phyloP scores from a whole-genome alignment of 2,888 invertebrate species.

The Listrodromus nycthemerus region DNA sequence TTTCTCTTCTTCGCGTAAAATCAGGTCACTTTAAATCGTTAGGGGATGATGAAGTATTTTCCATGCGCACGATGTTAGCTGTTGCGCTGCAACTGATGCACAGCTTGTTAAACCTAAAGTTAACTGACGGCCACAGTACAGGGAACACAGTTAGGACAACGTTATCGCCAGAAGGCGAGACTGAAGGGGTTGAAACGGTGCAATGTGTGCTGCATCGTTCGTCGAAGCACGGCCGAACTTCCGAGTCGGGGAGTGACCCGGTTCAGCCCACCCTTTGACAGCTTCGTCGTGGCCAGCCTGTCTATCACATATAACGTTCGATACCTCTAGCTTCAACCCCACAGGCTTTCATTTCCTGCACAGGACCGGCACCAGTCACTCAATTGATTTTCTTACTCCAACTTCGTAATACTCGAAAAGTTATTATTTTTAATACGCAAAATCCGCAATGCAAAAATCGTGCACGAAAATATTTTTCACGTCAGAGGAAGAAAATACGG shows the following conservation, averaged over 20 bases:
- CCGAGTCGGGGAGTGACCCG: background rate
- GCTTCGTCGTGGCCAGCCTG: slow-evolving; percentile 9
- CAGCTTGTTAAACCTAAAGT: slow-evolving; percentile 5
- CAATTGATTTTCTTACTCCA: background rate
- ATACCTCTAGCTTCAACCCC: background rate
- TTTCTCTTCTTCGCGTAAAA: background rate
- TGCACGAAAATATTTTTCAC: background rate
- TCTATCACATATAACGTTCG: background rate
- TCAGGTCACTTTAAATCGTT: slow-evolving; percentile 1
- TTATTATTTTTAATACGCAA: no score
- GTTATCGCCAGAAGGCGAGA: slow-evolving; percentile 4
- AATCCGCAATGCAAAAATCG: no score
- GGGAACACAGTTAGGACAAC: background rate
- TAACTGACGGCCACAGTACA: slow-evolving; percentile 5
- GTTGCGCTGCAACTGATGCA: background rate
- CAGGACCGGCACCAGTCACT: background rate
- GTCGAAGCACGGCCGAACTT: background rate
- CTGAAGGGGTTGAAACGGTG: background rate
- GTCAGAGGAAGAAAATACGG: background rate
- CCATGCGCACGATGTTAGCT: background rate
- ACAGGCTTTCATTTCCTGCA: background rate
- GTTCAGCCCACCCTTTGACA: background rate
- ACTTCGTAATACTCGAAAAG: background rate
- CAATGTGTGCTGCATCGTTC: background rate
- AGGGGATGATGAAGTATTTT: background rate